Percentiles rank a stretch among this genome's conserved stretches.
phyloP scores from a whole-genome alignment of 2,888 invertebrate species.

The Trissolcus japonicus region DNA sequence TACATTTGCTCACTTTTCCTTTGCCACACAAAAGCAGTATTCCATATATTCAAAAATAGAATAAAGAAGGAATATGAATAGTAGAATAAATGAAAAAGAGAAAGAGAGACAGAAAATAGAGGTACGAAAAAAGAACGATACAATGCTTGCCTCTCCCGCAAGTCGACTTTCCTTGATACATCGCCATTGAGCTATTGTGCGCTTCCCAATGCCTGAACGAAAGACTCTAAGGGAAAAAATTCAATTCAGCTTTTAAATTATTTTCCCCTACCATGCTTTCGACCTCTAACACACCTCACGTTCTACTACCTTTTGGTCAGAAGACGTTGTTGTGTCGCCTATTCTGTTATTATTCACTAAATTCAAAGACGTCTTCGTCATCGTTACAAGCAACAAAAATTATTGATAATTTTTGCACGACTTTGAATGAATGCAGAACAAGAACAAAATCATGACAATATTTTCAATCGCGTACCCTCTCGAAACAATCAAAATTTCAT shows the following conservation, averaged over 20 bases:
- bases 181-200: conserved; percentile 76
- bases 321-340: conserved; percentile 61
- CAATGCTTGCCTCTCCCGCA: conserved; percentile 75
- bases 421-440: conserved; percentile 23
- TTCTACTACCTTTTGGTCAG: conserved; percentile 60
- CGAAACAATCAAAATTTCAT: background rate
- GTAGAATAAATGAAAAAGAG: conserved; percentile 53
- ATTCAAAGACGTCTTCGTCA: conserved; percentile 59
- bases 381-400: conserved; percentile 54
- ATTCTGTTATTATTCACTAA: conserved; percentile 60
- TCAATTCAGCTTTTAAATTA: conserved; percentile 77
- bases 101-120: conserved; percentile 54
- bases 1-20: conserved; percentile 59
- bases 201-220: conserved; percentile 76
- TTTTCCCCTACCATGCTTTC: conserved; percentile 66
- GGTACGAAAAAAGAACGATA: conserved; percentile 73
- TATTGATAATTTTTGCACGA: conserved; percentile 54
- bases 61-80: conserved; percentile 50
- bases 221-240: conserved; percentile 75
- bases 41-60: conserved; percentile 56
- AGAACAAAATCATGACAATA: background rate
- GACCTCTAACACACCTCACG: conserved; percentile 59
- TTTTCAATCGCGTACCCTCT: background rate
- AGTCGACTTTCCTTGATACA: conserved; percentile 77
- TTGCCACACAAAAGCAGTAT: conserved; percentile 51